phyloP scores from a whole-genome alignment of 2,113 vertebrate genomes.

The Pardalotus punctatus region DNA sequence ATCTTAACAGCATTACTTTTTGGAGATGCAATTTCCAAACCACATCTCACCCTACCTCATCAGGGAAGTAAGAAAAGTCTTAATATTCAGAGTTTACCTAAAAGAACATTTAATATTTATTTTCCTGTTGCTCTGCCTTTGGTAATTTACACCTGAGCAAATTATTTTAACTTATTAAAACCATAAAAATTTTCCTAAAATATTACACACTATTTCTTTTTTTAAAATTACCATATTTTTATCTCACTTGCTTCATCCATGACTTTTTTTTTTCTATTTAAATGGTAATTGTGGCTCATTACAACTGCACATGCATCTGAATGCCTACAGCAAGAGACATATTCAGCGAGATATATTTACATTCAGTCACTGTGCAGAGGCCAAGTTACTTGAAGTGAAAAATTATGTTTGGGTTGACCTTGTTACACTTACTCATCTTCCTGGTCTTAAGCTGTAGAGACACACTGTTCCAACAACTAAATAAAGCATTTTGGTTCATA shows the following conservation, averaged over 20 bases:
- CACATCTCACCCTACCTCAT: background rate
- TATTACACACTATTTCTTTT: background rate
- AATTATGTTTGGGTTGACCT: background rate
- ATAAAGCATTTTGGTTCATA: background rate
- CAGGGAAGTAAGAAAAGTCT: background rate
- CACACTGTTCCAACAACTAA: background rate
- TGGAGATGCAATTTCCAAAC: background rate
- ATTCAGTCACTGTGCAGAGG: background rate
- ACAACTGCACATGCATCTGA: background rate
- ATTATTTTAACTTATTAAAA: background rate
- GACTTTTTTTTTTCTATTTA: background rate
- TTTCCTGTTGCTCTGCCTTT: background rate
- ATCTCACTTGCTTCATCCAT: background rate
- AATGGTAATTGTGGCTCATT: background rate
- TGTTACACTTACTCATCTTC: background rate
- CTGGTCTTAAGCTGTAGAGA: background rate
- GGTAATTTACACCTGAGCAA: background rate
- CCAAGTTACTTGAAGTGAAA: background rate
- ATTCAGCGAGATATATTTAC: background rate
- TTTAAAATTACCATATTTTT: background rate
- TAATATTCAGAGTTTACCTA: background rate
- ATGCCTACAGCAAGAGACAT: background rate
- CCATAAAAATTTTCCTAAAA: background rate
- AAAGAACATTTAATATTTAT: background rate
- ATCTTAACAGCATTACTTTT: background rate